phyloP scores from a whole-genome alignment of 2,113 vertebrate species.

The Ursus arctos region DNA sequence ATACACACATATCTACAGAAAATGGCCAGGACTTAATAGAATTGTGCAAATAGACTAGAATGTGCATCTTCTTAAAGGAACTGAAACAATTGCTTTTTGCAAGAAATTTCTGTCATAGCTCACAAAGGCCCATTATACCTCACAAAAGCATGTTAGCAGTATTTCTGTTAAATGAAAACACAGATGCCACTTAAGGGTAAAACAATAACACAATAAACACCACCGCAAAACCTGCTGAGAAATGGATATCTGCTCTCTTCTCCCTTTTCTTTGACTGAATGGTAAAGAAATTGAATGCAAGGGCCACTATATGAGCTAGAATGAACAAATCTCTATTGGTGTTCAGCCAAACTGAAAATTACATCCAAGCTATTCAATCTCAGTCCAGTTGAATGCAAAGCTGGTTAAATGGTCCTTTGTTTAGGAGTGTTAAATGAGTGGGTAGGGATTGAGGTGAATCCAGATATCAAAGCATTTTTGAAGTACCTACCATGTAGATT shows the following conservation, averaged over 20 bases:
- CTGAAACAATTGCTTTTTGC: background rate
- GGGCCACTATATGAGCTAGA: background rate
- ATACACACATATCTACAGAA: background rate
- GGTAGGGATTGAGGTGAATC: constrained; percentile 24
- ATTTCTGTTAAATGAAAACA: constrained; percentile 57
- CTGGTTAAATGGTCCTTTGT: constrained; percentile 56
- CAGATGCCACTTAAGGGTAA: background rate
- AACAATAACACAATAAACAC: background rate
- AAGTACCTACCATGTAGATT: constrained; percentile 43
- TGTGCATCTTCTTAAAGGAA: constrained; percentile 56
- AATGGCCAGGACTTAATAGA: background rate
- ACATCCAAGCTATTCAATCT: constrained; percentile 40
- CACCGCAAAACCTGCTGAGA: background rate
- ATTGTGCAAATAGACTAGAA: background rate
- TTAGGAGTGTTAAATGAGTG: constrained; percentile 19
- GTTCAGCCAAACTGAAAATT: constrained; percentile 67
- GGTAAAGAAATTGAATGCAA: constrained; percentile 43
- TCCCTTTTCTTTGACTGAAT: constrained; percentile 16
- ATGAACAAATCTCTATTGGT: constrained; percentile 45
- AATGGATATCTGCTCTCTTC: background rate
- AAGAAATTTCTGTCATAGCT: constrained; percentile 17
- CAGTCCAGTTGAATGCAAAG: constrained; percentile 48
- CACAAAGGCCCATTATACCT: background rate
- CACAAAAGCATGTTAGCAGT: constrained; percentile 16
- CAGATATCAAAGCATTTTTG: constrained; percentile 39